Evolutionary conservation across 2,113 vertebrate species (phyloP), one percentile per base, ranked within the genome.

Genomic region (Hiodon tergisus): DNA sequence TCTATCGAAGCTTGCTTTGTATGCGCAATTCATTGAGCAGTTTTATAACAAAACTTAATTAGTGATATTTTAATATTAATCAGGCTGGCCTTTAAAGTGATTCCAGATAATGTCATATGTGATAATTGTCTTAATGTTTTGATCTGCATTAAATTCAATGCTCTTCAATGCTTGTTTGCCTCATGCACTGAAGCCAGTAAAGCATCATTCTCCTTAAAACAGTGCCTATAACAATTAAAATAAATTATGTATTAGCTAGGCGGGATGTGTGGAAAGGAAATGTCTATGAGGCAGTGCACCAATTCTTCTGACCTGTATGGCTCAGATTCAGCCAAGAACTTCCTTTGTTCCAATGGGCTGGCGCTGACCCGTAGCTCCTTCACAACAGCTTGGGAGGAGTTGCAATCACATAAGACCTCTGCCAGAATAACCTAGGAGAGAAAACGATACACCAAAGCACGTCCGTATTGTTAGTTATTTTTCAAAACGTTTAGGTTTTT

Each of bases 351-450:
- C 86, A 95, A 81, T 6, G 95, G 92, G 69, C 94, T 93, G 0
- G 95, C 94, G 5, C 89, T 94, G 83, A 94, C 91, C 7, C 94
- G 87, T 52, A 97, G 88, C 86, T 97, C 95, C 87, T 96, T 96
- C 70, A 97, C 94, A 79, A 97, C 94, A n/a, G 93, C 94, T 84
- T 95, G 95, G 58, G 92, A 93, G 1, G 94, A 93, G 72, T 89
- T 93, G 87, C 92, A 94, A 86, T 95, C 95, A n/a, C 94, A 94
- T 83, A 95, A 89, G 68, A 96, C 92, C 85, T 97, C 95, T 6
- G 94, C 93, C 81, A 97, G 87, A 81, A 97, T 95, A 80, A 97
- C 95, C 95, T 97, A 76, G 63, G 51, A 80, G 16, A 81, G 59
- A 80, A 72, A 46, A 8, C 70, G 63, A 61, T 47, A 73, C 8